Evolutionary conservation across 37 sponge, comb jelly and placozoan species (phyloP), one percentile per base, ranked within the genome.

Genomic region (Beroe forskalii): DNA sequence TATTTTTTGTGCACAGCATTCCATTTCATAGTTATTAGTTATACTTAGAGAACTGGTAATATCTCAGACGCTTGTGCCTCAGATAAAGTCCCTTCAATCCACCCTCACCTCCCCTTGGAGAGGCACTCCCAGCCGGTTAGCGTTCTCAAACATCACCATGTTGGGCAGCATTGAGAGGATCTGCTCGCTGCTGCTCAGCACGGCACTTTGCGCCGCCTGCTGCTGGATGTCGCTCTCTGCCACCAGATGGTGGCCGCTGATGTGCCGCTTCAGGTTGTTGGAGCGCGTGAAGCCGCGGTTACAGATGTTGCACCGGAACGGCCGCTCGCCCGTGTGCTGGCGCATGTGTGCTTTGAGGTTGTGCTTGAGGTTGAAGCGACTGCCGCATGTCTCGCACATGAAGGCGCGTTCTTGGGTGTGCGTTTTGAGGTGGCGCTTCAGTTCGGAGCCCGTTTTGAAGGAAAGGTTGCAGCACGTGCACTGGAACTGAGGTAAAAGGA

Each of bases 251-350:
- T 72, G 75, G 35, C 39, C 75, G 40, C 35, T 35, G 20, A 72
- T 4, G 39, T 72, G 75, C 75, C 75, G 23, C 40, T 72, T 72
- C 75, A 72, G 35, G 75, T 72, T 72, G 75, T 72, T 72, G 75
- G 75, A 72, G 22, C 75, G 35, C 22, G 75, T 72, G 40, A 72
- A 72, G 8, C 75, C 75, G 1, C 75, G 36, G 75, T 72, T 72
- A 30, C 75, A 72, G 75, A 72, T 72, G 39, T 72, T 72, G 75
- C 75, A 72, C 38, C 75, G 75, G 75, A 72, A 72, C 39, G 75
- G 75, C 9, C 75, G 37, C 75, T 72, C 75, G 8, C 75, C 75
- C 22, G 75, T 72, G 39, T 72, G 75, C 22, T 72, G 75, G 39
- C 75, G 35, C 75, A 72, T 72, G 40, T 72, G 75, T 22, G 75